Evolutionary conservation across 1,140 invertebrate genomes (phyloP), one percentile per base, ranked within the genome.

Genomic region (Lepidurus arcticus): DNA sequence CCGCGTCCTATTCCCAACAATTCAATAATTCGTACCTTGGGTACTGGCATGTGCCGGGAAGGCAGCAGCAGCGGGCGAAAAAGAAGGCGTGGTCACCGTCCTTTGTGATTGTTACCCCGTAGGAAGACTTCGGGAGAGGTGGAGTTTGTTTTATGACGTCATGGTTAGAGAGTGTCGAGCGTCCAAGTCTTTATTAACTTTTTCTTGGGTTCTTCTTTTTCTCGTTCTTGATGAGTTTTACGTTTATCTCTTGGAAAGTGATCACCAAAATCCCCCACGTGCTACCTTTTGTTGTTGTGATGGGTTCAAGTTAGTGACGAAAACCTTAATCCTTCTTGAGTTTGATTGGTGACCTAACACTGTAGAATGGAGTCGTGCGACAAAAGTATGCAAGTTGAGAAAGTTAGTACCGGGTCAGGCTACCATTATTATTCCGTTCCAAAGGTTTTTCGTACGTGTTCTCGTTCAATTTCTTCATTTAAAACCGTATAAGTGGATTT

Each of bases 331-430:
- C 53, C 53, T 13, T n/a, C 16, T 65, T 65, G 53, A 65, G 8
- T 65, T 65, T 16, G 53, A 65, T 65, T 65, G 53, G 53, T 65
- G 53, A 65, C 21, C 53, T 65, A 65, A 16, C 21, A 16, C 16
- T 65, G 53, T 65, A 65, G 53, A 65, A 1, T 65, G 53, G 53
- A 65, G n/a, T 65, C 21, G 53, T 65, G 53, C 16, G 53, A 65
- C 53, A 65, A 65, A 13, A 65, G 53, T 65, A 65, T 65, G 53
- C 53, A 65, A 65, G 53, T 65, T 65, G 53, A 65, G 53, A 7
- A 65, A 65, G 21, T 65, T 65, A 16, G 0, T 65, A 16, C 13
- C 53, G 16, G 16, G 45, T 47, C 10, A 11, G 45, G 16, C 16
- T 47, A 47, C 34, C 34, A 3, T 47, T 47, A 47, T 47, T 11